Evolutionary conservation across 2,113 vertebrate genomes (phyloP), one percentile per base, ranked within the genome.

Genomic region (Podilymbus podiceps): DNA sequence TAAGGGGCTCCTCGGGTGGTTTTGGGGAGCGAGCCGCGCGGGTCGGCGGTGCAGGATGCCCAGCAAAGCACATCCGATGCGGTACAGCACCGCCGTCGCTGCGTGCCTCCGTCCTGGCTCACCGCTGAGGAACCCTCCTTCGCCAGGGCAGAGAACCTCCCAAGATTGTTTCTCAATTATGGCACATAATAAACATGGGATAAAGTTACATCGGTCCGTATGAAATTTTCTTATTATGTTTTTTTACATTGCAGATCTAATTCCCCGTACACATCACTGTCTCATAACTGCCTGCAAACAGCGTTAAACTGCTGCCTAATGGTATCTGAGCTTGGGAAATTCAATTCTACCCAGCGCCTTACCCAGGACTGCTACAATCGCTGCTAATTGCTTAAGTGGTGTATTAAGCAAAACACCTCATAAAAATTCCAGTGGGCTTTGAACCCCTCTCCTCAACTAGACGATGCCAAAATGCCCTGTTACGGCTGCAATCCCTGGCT

Each of bases 341-440:
- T 72, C 91, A 89, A 58, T 91, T 97, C 84, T 82, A 86, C 78
- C 67, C 90, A 77, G 75, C 15, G 53, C 67, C 85, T 90, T 73
- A 28, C 53, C 87, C 59, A 86, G 88, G 44, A 78, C 88, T 67
- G 67, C 77, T 69, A 63, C 66, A 84, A 77, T 93, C 40, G 6
- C 56, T 82, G 93, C 95, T 93, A 93, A 97, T 92, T 90, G 75
- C 93, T 93, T 87, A 90, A 96, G 87, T 68, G 83, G 79, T 68
- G 56, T 86, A 96, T 92, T 89, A 94, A 92, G 79, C 88, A 92
- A 95, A 97, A 93, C 76, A 77, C 55, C 55, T 77, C 67, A 80
- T 76, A 85, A 93, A 87, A 92, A 93, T 90, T 93, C 91, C 67
- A 59, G 86, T 42, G 80, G 84, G 90, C 85, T 93, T 91, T 85